phyloP scores from a whole-genome alignment of 2,113 vertebrate genomes.

The Naja naja region DNA sequence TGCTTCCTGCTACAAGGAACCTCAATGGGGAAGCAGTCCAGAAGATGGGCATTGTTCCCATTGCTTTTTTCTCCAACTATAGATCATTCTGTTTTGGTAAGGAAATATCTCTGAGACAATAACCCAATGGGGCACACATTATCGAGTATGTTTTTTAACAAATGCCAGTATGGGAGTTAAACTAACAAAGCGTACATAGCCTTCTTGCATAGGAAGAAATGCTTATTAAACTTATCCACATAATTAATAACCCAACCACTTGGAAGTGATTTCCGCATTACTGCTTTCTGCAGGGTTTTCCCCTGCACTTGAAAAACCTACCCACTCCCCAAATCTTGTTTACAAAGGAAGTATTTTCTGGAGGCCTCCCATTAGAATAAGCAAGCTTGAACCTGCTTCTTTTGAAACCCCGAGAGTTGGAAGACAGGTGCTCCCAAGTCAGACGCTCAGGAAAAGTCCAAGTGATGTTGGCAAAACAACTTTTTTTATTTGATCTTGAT shows the following conservation, averaged over 20 bases:
- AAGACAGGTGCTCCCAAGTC: background rate
- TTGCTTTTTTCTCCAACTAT: background rate
- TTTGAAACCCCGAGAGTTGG: background rate
- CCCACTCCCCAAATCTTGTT: background rate
- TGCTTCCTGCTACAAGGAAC: background rate
- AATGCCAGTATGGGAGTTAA: background rate
- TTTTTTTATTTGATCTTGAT: conserved; percentile 11
- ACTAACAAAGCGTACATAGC: background rate
- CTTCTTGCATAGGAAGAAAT: background rate
- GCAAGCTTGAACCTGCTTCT: background rate
- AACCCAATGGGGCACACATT: background rate
- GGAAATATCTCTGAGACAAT: background rate
- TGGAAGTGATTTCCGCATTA: background rate
- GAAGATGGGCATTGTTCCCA: background rate
- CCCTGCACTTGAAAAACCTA: background rate
- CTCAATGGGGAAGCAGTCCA: background rate
- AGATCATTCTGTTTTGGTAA: background rate
- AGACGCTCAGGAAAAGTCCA: background rate
- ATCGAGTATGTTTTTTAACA: background rate
- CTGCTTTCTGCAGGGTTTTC: background rate
- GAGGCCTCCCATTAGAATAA: background rate
- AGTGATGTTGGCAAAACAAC: conserved; percentile 25
- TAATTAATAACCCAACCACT: background rate
- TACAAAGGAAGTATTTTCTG: background rate
- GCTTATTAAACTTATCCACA: background rate